Conservation (phyloP, 2,113 vertebrate genomes). For the Ia io region DNA sequence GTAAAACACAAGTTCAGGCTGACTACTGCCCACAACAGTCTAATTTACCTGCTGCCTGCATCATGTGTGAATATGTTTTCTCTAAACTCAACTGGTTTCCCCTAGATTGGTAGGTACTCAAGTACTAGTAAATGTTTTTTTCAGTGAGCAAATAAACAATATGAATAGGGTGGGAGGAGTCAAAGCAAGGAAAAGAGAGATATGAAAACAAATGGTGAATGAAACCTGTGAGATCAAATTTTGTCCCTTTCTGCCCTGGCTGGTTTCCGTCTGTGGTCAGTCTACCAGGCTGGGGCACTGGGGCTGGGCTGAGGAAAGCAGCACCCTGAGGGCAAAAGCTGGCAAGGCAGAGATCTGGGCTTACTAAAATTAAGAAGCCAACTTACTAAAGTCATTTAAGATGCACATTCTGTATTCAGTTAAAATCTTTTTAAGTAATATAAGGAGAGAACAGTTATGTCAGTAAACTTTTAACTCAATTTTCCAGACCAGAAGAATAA, state of each 20-base stretch:
- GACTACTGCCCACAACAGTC: neutral
- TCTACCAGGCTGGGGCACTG: neutral
- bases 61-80: neutral
- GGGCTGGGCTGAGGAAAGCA: neutral
- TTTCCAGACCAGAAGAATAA: neutral
- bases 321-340: neutral
- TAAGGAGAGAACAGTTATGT: neutral
- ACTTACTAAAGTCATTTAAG: neutral
- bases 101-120: neutral
- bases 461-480: neutral
- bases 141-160: neutral
- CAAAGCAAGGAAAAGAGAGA: neutral
- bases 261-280: neutral
- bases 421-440: neutral
- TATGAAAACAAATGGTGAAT: neutral
- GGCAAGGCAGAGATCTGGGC: neutral
- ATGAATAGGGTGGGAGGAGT: neutral
- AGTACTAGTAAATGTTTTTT: neutral
- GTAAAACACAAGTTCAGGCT: neutral
- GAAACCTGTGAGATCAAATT: neutral
- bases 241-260: neutral
- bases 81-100: neutral
- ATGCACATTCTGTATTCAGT: neutral
- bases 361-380: neutral
- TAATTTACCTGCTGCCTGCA: neutral